Conservation (phyloP, 2,113 vertebrate species). For the Nymphicus hollandicus region DNA sequence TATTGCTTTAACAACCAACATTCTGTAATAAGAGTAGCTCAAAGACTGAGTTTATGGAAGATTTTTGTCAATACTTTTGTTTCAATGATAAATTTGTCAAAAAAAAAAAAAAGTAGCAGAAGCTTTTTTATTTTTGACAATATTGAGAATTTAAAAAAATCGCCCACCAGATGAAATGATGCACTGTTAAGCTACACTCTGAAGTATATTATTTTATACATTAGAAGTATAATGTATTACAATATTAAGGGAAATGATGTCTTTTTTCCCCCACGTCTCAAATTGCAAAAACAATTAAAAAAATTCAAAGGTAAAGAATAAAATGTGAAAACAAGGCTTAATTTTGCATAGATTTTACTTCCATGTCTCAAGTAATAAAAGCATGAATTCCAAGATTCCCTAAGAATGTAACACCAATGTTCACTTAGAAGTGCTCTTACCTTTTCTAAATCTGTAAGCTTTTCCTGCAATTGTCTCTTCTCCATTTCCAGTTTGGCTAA, state of each 20-base stretch:
- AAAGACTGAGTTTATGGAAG: not conserved
- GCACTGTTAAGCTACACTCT: not conserved
- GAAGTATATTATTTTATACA: not conserved
- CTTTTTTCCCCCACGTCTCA: fast-evolving
- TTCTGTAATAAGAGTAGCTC: not conserved
- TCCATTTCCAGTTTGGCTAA: conserved; percentile 87
- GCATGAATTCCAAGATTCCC: fast-evolving
- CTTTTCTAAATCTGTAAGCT: conserved; percentile 90
- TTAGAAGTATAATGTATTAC: not conserved
- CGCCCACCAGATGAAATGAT: not conserved
- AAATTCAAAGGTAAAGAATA: not conserved
- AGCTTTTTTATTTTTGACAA: not conserved
- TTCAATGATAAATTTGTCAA: not conserved
- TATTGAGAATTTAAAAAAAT: not conserved
- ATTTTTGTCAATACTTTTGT: not conserved
- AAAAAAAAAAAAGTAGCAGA: not conserved
- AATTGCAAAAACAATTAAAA: not conserved
- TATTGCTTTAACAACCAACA: not conserved
- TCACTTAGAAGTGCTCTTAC: conserved; percentile 62
- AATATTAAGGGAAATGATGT: not conserved
- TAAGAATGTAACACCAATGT: not conserved
- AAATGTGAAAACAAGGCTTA: not conserved
- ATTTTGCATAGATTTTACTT: not conserved
- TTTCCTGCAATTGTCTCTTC: conserved; percentile 93
- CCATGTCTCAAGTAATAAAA: not conserved